Evolutionary conservation across 2,113 vertebrate genomes (phyloP).

Genomic region (Lampris incognitus): DNA sequence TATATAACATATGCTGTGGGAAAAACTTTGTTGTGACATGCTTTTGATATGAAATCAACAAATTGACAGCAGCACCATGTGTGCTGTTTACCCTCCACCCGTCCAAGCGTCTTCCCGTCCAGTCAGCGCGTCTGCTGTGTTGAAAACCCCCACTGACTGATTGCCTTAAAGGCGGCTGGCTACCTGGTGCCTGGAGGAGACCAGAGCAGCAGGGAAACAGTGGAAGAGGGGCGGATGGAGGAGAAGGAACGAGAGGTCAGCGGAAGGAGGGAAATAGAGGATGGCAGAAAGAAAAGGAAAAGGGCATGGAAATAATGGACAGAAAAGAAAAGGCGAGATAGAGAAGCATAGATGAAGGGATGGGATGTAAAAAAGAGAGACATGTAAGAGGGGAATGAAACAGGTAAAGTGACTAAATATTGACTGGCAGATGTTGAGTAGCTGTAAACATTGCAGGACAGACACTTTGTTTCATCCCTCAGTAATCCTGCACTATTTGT

Average conservation of each 20-base stretch:
- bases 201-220: conserved; percentile 48
- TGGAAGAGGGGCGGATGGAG: conserved; percentile 18
- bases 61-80: conserved; percentile 10
- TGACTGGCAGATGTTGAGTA: conserved; percentile 45
- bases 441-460: conserved; percentile 20
- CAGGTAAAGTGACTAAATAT: conserved; percentile 23
- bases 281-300: neutral
- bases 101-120: conserved; percentile 52
- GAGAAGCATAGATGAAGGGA: neutral
- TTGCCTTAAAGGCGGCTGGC: conserved; percentile 61
- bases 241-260: neutral
- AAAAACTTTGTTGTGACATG: neutral
- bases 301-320: conserved; percentile 4
- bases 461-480: conserved; percentile 33
- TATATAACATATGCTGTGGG: neutral
- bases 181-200: conserved; percentile 48
- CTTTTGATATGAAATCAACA: conserved; percentile 28
- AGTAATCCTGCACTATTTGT: conserved; percentile 5
- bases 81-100: conserved; percentile 51
- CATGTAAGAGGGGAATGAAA: too few relatives aligned
- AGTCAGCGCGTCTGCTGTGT: conserved; percentile 69
- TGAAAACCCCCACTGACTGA: conserved; percentile 75
- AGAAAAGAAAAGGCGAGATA: conserved; percentile 4
- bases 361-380: neutral
- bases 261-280: neutral